These are phyloP conservation scores for Thymelicus lineola DNA, from an alignment of 2,888 invertebrate genomes.

Conservation along the genomic window DNA sequence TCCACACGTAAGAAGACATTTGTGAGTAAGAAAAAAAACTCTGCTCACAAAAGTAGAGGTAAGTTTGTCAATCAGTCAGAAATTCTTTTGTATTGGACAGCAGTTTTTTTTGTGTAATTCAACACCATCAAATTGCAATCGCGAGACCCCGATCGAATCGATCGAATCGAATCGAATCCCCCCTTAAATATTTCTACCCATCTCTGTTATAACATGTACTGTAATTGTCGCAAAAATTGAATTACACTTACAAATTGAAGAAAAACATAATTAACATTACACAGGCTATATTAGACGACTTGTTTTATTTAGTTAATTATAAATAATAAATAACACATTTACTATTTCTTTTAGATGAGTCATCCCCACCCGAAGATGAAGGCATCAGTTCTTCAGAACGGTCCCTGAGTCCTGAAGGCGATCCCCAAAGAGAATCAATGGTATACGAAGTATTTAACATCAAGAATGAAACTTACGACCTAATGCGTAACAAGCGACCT, in stretches of 20 bases:
- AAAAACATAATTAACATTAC: too few relatives aligned
- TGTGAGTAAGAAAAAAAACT: slow-evolving; percentile 79
- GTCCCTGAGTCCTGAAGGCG: slow-evolving; percentile 90
- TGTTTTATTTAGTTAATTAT: not conserved
- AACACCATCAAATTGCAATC: too few relatives aligned
- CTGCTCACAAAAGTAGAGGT: slow-evolving; percentile 78
- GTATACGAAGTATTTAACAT: slow-evolving; percentile 86
- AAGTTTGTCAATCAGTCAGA: slow-evolving; percentile 24
- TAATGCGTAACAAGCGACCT: slow-evolving; percentile 74
- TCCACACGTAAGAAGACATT: slow-evolving; percentile 79
- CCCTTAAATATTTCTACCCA: too few relatives aligned
- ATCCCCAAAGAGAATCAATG: slow-evolving; percentile 85
- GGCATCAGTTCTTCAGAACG: slow-evolving; percentile 94
- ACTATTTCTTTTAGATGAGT: slow-evolving; percentile 74
- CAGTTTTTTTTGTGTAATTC: too few relatives aligned
- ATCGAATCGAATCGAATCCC: too few relatives aligned
- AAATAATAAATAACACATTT: not conserved
- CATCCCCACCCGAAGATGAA: slow-evolving; percentile 94
- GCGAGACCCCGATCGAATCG: too few relatives aligned
- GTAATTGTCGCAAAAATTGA: too few relatives aligned
- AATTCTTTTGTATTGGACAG: too few relatives aligned
- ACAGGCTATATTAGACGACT: not conserved
- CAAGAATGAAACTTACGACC: slow-evolving; percentile 84
- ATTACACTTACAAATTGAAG: too few relatives aligned
- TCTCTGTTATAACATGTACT: too few relatives aligned